Conservation (phyloP, 2,113 vertebrate species). For the Semnopithecus entellus region DNA sequence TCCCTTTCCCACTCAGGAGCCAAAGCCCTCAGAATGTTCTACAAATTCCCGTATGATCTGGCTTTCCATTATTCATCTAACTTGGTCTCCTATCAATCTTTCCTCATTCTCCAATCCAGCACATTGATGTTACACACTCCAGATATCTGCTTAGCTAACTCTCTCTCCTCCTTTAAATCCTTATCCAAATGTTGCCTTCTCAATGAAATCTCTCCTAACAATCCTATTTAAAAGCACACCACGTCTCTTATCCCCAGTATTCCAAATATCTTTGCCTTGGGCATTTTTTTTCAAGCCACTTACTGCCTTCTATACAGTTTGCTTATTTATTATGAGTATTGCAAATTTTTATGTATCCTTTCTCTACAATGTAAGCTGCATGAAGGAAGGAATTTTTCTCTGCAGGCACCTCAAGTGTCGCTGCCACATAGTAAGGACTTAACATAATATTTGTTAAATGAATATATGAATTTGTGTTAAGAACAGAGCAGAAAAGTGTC, state of each 20-base stretch:
- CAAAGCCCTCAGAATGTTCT: neutral
- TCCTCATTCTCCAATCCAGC: neutral
- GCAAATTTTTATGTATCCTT: neutral
- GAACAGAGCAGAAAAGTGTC: neutral
- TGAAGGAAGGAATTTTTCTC: neutral
- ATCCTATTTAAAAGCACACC: neutral
- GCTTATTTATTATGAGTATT: neutral
- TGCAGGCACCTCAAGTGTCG: neutral
- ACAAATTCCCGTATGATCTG: neutral
- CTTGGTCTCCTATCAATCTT: neutral
- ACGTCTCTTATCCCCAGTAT: neutral
- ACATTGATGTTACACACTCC: neutral
- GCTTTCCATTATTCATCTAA: neutral
- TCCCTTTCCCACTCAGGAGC: neutral
- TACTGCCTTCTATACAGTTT: neutral
- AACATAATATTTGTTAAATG: neutral
- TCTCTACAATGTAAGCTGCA: neutral
- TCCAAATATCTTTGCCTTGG: neutral
- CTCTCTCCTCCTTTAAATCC: neutral
- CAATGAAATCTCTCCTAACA: neutral
- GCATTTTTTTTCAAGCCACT: neutral
- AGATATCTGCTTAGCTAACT: neutral
- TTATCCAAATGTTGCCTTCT: neutral
- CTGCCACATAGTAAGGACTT: neutral
- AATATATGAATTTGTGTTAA: slow-evolving; percentile 4